Evolutionary conservation across 2,113 vertebrate genomes (phyloP), one percentile per base, ranked within the genome.

Genomic region (Corythaeola cristata): DNA sequence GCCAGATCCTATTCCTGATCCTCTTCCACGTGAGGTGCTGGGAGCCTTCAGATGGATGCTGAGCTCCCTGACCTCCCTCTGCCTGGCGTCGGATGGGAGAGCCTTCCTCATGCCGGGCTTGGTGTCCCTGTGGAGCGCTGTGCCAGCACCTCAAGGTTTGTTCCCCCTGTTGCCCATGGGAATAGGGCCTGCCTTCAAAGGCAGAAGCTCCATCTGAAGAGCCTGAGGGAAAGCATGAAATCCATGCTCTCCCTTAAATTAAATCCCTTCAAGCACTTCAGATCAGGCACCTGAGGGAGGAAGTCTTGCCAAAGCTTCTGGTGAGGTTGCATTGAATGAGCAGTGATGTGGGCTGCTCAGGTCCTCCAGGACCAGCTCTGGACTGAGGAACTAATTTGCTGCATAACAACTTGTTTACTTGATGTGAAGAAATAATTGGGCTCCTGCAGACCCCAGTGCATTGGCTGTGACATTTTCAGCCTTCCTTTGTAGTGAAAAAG

Each of bases 321-420:
- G 23, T 12, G 13, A 22, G 26, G 23, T 27, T 60, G 67, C 27
- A 3, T 26, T 15, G 1, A 28, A 20, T 2, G 0, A 24, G 56
- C 44, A 5, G n/a, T 5, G 47, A 9, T 3, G 3, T 67, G 47
- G 56, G 49, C 41, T 91, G 80, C 72, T 76, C 26, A 8, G 69
- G 28, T 4, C 50, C 47, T 44, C 8, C 20, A 11, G 59, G 68
- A 35, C 30, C 69, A 49, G 45, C 44, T 69, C 27, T 32, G 66
- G 50, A 28, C 8, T 0, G 0, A 78, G 37, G 74, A 62, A 56
- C 35, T 44, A 15, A 15, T 69, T 3, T 60, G 53, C 23, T 89
- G 35, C 2, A 0, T 39, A 49, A 53, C 62, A 45, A 24, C 50
- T 77, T 77, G 58, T 52, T 39, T 39, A 39, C 39, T 39, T 39